phyloP scores from a whole-genome alignment of 2,797 vertebrate species.

The Pseudocheirus occidentalis region DNA sequence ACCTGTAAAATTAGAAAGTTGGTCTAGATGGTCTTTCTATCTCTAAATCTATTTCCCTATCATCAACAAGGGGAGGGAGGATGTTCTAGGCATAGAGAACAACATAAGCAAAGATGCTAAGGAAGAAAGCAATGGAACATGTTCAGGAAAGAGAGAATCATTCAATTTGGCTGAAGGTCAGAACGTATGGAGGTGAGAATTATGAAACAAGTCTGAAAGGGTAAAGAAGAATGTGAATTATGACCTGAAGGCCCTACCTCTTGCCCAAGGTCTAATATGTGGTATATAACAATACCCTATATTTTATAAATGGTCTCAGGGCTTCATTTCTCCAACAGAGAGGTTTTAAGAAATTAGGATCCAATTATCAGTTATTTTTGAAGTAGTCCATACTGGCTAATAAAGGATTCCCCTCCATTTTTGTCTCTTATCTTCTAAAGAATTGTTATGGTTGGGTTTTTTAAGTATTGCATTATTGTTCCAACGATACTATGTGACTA shows the following conservation, averaged over 20 bases:
- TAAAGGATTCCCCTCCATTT: not conserved
- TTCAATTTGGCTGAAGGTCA: not conserved
- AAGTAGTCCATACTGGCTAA: not conserved
- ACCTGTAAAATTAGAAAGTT: not conserved
- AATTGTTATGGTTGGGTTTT: not conserved
- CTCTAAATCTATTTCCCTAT: not conserved
- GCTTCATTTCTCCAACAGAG: not conserved
- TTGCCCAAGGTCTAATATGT: not conserved
- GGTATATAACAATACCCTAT: not conserved
- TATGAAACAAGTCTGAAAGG: not conserved
- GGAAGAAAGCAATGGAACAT: not conserved
- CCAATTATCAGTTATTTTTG: conserved; percentile 21
- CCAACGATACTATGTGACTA: not conserved
- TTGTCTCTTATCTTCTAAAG: not conserved
- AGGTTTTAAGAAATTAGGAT: conserved; percentile 19
- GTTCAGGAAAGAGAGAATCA: not conserved
- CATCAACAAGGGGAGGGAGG: not conserved
- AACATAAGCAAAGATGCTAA: not conserved
- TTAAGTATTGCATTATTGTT: not conserved
- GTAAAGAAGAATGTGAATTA: not conserved
- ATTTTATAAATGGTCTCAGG: conserved; percentile 9
- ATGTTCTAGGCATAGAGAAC: not conserved
- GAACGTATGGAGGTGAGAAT: not conserved
- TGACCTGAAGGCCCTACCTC: not conserved
- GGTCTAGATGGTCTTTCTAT: not conserved